Evolutionary conservation across 2,797 vertebrate species (phyloP), one percentile per base, ranked within the genome.

Genomic region (Labroides dimidiatus): DNA sequence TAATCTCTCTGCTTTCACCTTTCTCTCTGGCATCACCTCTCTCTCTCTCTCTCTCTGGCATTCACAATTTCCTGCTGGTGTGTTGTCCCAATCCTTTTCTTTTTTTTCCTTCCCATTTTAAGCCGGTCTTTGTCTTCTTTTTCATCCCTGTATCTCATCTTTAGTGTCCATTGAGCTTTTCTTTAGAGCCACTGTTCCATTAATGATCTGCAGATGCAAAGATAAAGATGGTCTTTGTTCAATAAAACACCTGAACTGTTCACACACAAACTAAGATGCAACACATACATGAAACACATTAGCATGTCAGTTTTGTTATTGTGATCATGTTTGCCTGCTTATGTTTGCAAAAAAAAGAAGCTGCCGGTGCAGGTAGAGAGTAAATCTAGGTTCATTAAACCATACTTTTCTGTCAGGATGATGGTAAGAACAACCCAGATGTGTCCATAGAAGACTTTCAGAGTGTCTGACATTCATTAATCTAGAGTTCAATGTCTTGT

Each of bases 1-100:
- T 65, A 36, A 64, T 81, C 75, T 78, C 63, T 77, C 53, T 63
- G n/a, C 63, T 71, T 70, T 72, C 58, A 64, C 37, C 51, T 74
- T 61, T 72, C 66, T 81, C 69, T 70, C 44, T 37, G 24, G 2
- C 0, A 5, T 69, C 69, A 55, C 72, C 64, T 72, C 66, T 81
- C 69, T 70, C 44, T 37, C n/a, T 71, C 58, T 74, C 64, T 72
- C 66, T 81, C 69, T 70, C 44, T 37, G 24, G 2, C 0, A 5
- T 69, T 81, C 58, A 57, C 52, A 54, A 14, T 75, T 69, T 85
- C 72, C 64, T 67, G 23, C 59, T 41, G 51, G 55, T 63, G 69
- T 55, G 73, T 63, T 39, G 60, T 79, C 57, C 72, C 42, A 59
- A 39, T 66, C 47, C 42, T 63, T 60, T 42, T 52, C 47, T 77